phyloP scores from a whole-genome alignment of 2,797 vertebrate species.

The Hyperoplus lanceolatus region DNA sequence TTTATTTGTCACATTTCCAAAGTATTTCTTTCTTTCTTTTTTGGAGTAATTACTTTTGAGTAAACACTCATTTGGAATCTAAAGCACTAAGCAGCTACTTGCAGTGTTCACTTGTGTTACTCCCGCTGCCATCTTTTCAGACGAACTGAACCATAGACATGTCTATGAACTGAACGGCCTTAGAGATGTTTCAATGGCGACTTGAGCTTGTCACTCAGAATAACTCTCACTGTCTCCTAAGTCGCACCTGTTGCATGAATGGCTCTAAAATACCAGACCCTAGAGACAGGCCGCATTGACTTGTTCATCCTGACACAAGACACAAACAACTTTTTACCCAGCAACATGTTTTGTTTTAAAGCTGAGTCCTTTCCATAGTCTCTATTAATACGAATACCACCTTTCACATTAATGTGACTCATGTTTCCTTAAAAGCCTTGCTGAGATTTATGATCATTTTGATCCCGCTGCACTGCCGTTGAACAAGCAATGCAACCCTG shows the following conservation, averaged over 20 bases:
- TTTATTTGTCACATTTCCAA: background rate
- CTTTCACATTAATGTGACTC: conserved; percentile 57
- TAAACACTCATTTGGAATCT: conserved; percentile 28
- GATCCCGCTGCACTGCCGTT: conserved; percentile 31
- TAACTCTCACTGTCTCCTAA: conserved; percentile 56
- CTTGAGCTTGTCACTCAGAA: conserved; percentile 61
- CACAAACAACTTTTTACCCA: conserved; percentile 58
- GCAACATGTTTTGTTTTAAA: conserved; percentile 49
- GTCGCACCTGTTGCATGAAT: conserved; percentile 72
- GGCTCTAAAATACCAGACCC: conserved; percentile 49
- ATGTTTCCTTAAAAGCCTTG: conserved; percentile 52
- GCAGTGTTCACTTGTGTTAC: conserved; percentile 38
- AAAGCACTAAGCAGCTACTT: conserved; percentile 2
- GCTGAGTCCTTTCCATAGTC: conserved; percentile 35
- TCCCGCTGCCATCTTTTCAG: conserved; percentile 49
- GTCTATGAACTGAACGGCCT: conserved; percentile 15
- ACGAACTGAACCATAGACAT: conserved; percentile 8
- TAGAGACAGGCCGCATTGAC: conserved; percentile 50
- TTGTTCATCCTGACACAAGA: conserved; percentile 31
- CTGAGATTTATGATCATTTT: conserved; percentile 53
- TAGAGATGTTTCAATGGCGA: conserved; percentile 55
- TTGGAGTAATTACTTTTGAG: background rate
- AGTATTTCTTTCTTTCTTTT: background rate
- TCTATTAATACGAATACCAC: conserved; percentile 66
- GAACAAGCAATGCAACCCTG: conserved; percentile 60